Evolutionary conservation across 2,888 invertebrate species (phyloP), one percentile per base, ranked within the genome.

Genomic region (Oscheius sp.): DNA sequence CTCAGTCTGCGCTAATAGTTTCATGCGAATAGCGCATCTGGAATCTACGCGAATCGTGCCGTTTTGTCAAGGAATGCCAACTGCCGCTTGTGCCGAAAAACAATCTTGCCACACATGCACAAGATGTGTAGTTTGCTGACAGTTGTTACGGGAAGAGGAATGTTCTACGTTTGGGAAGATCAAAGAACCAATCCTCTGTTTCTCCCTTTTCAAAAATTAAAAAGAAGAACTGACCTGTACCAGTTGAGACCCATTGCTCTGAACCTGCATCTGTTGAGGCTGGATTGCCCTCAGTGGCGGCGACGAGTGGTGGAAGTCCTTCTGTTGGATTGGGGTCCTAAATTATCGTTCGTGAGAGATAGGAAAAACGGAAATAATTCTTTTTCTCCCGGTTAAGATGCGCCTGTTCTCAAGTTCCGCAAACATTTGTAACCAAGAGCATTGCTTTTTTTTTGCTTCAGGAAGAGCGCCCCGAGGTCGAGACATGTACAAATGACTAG

Each of bases 101-200:
- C 49, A 66, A 66, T 66, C 49, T 27, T 35, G 52, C 66, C 66
- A 27, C 66, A 66, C 66, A 66, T 52, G 63, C 63, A 35, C 35
- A 43, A 45, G 63, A 63, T 63, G 66, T 66, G 66, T 66, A 66
- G 66, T 66, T 64, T 52, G 27, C 27, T n/a, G 66, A 49, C 66
- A 66, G 52, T 52, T 66, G 66, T 66, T 66, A 27, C 29, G 63
- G 5, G 21, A 45, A 63, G 35, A 27, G 58, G 58, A 58, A 58
- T 61, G 29, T 23, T 21, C 58, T 29, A 25, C 35, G 25, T 53
- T 25, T 25, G 53, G 53, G 12, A 53, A 58, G 58, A 58, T 18
- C 35, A 49, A 49, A 49, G 49, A 29, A 35, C 58, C 27, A 16
- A 29, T 27, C 27, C 23, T 2, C 45, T 13, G 18, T n/a, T 5